Evolutionary conservation across 2,113 vertebrate genomes (phyloP), one percentile per base, ranked within the genome.

Genomic region (Phalacrocorax brasilianus): DNA sequence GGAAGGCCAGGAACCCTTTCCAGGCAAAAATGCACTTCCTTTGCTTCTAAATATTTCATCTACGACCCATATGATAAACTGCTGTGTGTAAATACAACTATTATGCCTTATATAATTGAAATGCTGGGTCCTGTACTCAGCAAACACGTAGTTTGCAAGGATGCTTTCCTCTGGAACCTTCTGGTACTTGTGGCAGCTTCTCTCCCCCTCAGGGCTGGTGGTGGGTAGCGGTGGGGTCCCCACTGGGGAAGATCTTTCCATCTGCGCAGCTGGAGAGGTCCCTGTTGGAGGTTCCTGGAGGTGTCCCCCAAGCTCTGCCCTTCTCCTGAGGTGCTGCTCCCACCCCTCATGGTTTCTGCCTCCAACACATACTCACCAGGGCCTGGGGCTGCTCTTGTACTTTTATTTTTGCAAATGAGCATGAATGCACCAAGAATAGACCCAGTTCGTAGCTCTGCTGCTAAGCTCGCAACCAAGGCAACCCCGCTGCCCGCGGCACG

Each of bases 21-120:
- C 72, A 86, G 79, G 62, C 47, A 52, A 35, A 85, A 65, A 75
- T 8, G 21, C 77, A 9, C 62, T 85, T 85, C 24, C 45, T 4
- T 12, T 71, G 66, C 74, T 72, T 45, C 74, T 96, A 83, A 93
- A 88, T 93, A 82, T 96, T 96, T 93, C 45, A 93, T 91, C 47
- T 49, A 16, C 6, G 12, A 27, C 66, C 66, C 42, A 66, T 9
- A 78, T 89, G 85, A 93, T 91, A 96, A 96, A 91, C 35, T 35
- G 44, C 91, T 91, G 70, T 87, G 65, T 88, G 93, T 93, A 93
- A 94, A 95, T 53, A 72, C 73, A 68, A n/a, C 58, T 33, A 68
- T 93, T 87, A 75, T 65, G 77, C 66, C 66, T 93, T 58, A 8
- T 84, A 85, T 89, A 87, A 96, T 85, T 89, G 82, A 91, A 61